These are phyloP conservation scores for Cyprinodon variegatus DNA, from an alignment of 2,113 vertebrate species.

Conservation along the genomic window DNA sequence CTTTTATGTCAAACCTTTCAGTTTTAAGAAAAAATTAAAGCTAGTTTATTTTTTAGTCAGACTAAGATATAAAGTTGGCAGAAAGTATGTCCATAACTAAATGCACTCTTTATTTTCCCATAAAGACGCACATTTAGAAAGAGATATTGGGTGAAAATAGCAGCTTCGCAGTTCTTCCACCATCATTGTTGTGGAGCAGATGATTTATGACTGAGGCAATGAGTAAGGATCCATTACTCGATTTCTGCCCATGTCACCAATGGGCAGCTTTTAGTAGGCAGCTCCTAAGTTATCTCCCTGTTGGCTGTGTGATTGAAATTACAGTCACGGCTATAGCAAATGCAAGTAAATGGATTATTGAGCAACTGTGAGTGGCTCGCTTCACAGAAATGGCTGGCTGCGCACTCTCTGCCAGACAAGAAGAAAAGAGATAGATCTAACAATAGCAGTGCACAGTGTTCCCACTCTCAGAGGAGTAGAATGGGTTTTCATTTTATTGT, in stretches of 20 bases:
- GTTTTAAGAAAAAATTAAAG: neutral
- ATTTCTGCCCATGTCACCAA: slow-evolving; percentile 53
- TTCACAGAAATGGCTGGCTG: slow-evolving; percentile 34
- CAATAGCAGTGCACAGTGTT: slow-evolving; percentile 29
- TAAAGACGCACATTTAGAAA: slow-evolving; percentile 17
- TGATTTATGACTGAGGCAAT: slow-evolving; percentile 39
- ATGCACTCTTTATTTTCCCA: slow-evolving; percentile 35
- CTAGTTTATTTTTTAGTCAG: neutral
- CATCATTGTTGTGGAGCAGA: slow-evolving; percentile 16
- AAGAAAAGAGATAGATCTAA: slow-evolving; percentile 23
- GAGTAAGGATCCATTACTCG: slow-evolving; percentile 42
- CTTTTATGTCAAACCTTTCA: neutral
- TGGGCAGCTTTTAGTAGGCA: slow-evolving; percentile 45
- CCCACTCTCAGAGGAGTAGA: slow-evolving; percentile 24
- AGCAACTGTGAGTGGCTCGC: slow-evolving; percentile 58
- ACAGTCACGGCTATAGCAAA: slow-evolving; percentile 58
- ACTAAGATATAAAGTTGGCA: neutral
- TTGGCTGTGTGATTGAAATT: slow-evolving; percentile 63
- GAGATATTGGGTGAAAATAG: neutral
- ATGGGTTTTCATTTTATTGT: slow-evolving; percentile 17
- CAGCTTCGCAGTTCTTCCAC: slow-evolving; percentile 11
- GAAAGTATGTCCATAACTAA: neutral
- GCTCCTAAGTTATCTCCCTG: slow-evolving; percentile 46
- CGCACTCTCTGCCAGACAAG: slow-evolving; percentile 29
- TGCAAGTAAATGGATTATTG: slow-evolving; percentile 72